Base-by-base conservation (phyloP, 2,797 vertebrate species). In the Cynodonichthys magdalenae region DNA sequence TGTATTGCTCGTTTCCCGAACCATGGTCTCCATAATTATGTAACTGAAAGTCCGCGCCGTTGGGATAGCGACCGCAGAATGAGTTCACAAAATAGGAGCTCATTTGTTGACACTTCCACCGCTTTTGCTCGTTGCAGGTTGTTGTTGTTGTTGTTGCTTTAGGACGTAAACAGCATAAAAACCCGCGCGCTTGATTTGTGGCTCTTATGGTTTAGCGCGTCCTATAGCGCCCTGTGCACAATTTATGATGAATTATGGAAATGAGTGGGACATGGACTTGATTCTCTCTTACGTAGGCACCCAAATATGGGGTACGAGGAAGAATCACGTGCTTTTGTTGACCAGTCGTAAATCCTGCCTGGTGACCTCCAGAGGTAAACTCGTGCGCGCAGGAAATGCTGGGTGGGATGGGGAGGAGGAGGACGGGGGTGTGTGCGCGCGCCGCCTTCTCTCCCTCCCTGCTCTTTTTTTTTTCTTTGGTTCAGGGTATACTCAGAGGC, bases 201-300 rank as follows among this genome's bases (percentile, higher is more conserved):
- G 95, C 95, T 97, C 96, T 95, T 95, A 94, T 95, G 95, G 93
- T 96, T 97, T 96, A 96, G 96, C 95, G 96, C 96, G 95, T 96
- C 90, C 96, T 96, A 96, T 96, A 96, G 96, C 96, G 96, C 96
- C 96, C 96, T 95, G 36, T 95, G 95, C 95, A 98, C 96, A 98
- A 98, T 98, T 98, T 98, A 97, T 98, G 96, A 98, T 98, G 97
- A 99, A 98, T 98, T 98, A 99, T 98, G 96, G 96, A 98, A 99
- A 99, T 98, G 97, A 98, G 95, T 95, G 95, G 96, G 96, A 96
- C 97, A 96, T 98, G 96, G 95, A 97, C 96, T 98, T 96, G 96
- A 96, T 97, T 97, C 95, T 95, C 96, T 97, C 95, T 96, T 97
- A 98, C 96, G 97, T 98, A 98, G 95, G 94, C 96, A 95, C 93